Percentiles rank a stretch among this genome's conserved stretches.
These are phyloP conservation scores for Reticulitermes lucifugus DNA, from an alignment of 2,888 invertebrate genomes.

Conservation along the genomic window DNA sequence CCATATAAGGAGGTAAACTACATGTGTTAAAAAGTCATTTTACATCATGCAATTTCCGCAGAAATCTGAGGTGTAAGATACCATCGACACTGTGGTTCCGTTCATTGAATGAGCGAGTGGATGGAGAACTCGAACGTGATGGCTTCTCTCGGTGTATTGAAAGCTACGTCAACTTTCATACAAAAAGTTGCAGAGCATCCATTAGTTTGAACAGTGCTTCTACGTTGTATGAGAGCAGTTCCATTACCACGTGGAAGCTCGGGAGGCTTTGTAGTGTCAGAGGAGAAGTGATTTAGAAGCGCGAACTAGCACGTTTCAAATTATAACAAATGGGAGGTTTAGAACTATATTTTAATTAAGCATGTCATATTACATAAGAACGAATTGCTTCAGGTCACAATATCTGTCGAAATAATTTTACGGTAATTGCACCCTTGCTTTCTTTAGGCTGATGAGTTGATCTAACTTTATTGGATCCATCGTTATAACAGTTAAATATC, in stretches of 20 bases:
- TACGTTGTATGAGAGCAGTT: not conserved
- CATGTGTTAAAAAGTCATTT: not conserved
- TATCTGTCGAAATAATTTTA: not conserved
- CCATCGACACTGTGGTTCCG: not conserved
- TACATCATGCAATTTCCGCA: not conserved
- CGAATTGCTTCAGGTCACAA: not conserved
- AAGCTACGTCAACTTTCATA: not conserved
- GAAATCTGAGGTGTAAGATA: not conserved
- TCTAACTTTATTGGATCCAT: too few relatives aligned
- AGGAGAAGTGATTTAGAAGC: slow-evolving; percentile 4
- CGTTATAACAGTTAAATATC: too few relatives aligned
- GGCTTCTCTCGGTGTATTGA: not conserved
- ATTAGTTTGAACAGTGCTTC: slow-evolving; percentile 3
- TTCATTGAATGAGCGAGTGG: not conserved
- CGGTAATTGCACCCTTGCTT: too few relatives aligned
- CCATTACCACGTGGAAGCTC: not conserved
- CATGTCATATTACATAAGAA: not conserved
- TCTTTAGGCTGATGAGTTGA: too few relatives aligned
- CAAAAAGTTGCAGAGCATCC: slow-evolving; percentile 12
- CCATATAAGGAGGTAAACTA: not conserved
- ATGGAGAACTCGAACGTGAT: not conserved
- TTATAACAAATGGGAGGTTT: not conserved
- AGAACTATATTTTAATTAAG: not conserved
- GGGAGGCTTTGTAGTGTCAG: not conserved
- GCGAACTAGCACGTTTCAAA: not conserved